Conservation (phyloP, 2,113 vertebrate species). For the Perca flavescens region DNA sequence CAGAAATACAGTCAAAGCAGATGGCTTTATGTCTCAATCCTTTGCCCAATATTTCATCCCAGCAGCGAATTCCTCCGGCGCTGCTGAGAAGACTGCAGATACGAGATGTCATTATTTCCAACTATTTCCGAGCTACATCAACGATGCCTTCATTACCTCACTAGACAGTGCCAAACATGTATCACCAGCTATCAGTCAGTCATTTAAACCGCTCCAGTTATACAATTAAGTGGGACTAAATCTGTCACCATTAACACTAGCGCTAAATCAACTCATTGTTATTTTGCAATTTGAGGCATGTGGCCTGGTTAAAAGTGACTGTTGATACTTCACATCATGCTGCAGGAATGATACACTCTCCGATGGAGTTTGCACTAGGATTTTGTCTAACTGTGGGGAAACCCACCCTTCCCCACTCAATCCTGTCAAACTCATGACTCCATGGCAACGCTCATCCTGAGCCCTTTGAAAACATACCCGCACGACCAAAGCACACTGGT, state of each 20-base stretch:
- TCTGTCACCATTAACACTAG: background rate
- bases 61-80: conserved; percentile 38
- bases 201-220: conserved; percentile 11
- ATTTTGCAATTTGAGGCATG: conserved; percentile 15
- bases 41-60: conserved; percentile 57
- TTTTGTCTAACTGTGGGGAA: background rate
- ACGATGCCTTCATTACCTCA: background rate
- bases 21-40: conserved; percentile 64
- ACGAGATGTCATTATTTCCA: conserved; percentile 46
- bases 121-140: conserved; percentile 40
- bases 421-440: conserved; percentile 1
- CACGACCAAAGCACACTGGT: conserved; percentile 42
- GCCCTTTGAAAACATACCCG: conserved; percentile 17
- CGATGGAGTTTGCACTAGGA: background rate
- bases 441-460: conserved; percentile 40
- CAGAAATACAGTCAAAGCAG: conserved; percentile 69
- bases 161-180: conserved; percentile 28
- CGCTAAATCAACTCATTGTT: conserved; percentile 15
- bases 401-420: background rate
- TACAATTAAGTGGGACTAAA: conserved; percentile 28
- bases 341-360: background rate
- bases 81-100: conserved; percentile 18
- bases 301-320: background rate
- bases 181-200: conserved; percentile 23
- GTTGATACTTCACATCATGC: background rate